These are phyloP conservation scores for Fundulus diaphanus DNA, from an alignment of 2,797 vertebrate genomes.

Conservation along the genomic window DNA sequence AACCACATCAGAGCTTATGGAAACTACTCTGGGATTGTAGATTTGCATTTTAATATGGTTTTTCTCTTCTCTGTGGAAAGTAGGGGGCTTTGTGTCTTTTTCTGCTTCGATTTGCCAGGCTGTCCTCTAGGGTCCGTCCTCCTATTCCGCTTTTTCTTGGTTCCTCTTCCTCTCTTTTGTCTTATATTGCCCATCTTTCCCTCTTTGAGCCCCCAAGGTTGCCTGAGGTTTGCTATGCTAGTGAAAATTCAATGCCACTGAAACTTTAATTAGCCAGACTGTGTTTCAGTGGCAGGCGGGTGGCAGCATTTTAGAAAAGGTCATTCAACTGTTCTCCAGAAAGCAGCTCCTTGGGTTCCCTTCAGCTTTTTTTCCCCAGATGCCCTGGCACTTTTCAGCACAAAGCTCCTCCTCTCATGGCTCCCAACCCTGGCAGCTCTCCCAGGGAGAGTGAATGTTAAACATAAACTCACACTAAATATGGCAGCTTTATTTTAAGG, in stretches of 20 bases:
- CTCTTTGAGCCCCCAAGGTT: slow-evolving; percentile 68
- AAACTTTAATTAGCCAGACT: slow-evolving; percentile 79
- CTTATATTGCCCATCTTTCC: slow-evolving; percentile 38
- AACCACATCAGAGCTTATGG: slow-evolving; percentile 60
- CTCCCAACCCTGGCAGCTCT: slow-evolving; percentile 27
- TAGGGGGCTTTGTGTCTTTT: slow-evolving; percentile 34
- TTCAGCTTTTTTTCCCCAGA: slow-evolving; percentile 43
- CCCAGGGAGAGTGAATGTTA: slow-evolving; percentile 38
- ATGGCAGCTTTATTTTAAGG: slow-evolving; percentile 17
- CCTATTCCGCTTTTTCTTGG: slow-evolving; percentile 33
- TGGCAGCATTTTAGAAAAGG: slow-evolving; percentile 75
- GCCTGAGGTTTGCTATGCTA: slow-evolving; percentile 74
- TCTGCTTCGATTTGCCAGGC: slow-evolving; percentile 36
- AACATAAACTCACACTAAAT: slow-evolving; percentile 40
- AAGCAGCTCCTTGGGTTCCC: slow-evolving; percentile 59
- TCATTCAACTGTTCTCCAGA: slow-evolving; percentile 68
- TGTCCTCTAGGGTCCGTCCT: slow-evolving; percentile 58
- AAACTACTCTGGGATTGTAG: slow-evolving; percentile 45
- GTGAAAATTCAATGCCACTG: slow-evolving; percentile 77
- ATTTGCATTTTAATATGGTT: slow-evolving; percentile 60
- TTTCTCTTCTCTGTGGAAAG: slow-evolving; percentile 34
- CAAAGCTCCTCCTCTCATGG: slow-evolving; percentile 32
- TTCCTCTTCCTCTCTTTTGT: slow-evolving; percentile 16
- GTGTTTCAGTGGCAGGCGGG: slow-evolving; percentile 71
- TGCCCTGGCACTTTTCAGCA: slow-evolving; percentile 40